phyloP scores from a whole-genome alignment of 2,797 vertebrate genomes.

The Adrianichthys oophorus region DNA sequence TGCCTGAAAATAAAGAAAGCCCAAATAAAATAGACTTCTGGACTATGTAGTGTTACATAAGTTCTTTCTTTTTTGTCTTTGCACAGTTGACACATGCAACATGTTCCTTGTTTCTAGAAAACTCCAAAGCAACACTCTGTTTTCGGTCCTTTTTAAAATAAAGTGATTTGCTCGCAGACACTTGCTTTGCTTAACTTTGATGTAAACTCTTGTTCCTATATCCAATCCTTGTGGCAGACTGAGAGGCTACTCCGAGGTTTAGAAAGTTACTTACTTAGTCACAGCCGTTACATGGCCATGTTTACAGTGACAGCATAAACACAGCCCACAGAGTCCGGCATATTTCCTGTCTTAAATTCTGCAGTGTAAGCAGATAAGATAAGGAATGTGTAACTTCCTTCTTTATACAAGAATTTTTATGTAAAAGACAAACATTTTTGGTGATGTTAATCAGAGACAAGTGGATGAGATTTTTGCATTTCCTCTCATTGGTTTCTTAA shows the following conservation, averaged over 20 bases:
- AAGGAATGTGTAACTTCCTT: conserved; percentile 32
- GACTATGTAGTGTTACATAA: too few species aligned
- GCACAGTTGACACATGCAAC: too few species aligned
- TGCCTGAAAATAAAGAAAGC: too few species aligned
- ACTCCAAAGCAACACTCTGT: neutral
- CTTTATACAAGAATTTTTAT: conserved; percentile 44
- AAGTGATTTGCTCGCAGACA: conserved; percentile 6
- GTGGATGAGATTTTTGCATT: conserved; percentile 31
- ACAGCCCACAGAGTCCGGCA: conserved; percentile 47
- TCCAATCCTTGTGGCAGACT: conserved; percentile 22
- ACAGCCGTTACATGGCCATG: conserved; percentile 25
- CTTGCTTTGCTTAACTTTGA: conserved; percentile 15
- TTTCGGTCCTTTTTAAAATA: too few species aligned
- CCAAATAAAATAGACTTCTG: too few species aligned
- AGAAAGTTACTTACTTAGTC: conserved; percentile 13
- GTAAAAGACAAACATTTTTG: conserved; percentile 29
- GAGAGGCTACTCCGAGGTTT: conserved; percentile 20
- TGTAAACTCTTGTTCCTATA: conserved; percentile 48
- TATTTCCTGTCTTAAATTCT: conserved; percentile 59
- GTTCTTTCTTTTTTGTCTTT: too few species aligned
- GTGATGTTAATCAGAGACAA: conserved; percentile 34
- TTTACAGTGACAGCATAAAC: conserved; percentile 56
- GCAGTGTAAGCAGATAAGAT: conserved; percentile 45
- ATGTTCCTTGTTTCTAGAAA: conserved; percentile 21
- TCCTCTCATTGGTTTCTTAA: neutral